These are phyloP conservation scores for Sebastes trivittatus DNA, from an alignment of 2,797 vertebrate genomes.

Conservation along the genomic window DNA sequence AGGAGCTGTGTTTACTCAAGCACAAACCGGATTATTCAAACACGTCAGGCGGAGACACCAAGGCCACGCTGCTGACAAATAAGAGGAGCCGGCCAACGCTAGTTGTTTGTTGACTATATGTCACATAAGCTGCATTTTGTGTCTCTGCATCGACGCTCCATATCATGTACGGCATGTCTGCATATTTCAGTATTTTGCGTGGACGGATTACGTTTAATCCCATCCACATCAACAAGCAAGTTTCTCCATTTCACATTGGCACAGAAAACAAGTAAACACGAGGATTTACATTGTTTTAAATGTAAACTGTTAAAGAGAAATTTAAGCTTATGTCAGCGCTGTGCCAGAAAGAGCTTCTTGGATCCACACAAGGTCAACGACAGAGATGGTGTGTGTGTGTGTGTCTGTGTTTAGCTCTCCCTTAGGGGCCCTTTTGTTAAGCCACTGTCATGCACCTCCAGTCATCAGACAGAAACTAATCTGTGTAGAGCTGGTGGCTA, in stretches of 20 bases:
- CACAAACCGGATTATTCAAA: conserved; percentile 69
- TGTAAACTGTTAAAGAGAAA: conserved; percentile 27
- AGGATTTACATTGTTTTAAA: conserved; percentile 27
- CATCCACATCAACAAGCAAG: neutral
- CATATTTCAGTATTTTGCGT: conserved; percentile 33
- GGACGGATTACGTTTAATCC: conserved; percentile 39
- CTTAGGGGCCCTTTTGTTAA: conserved; percentile 7
- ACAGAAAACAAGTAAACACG: conserved; percentile 11
- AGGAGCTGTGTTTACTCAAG: conserved; percentile 67
- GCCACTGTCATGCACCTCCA: conserved; percentile 25
- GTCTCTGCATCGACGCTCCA: conserved; percentile 10
- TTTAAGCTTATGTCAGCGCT: neutral
- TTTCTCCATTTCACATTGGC: conserved; percentile 18
- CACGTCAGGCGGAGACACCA: conserved; percentile 63
- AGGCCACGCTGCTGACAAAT: conserved; percentile 69
- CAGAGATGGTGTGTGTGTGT: conserved; percentile 25
- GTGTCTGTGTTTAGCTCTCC: conserved; percentile 16
- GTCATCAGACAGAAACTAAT: conserved; percentile 33
- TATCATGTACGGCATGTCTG: conserved; percentile 4
- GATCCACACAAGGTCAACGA: conserved; percentile 37
- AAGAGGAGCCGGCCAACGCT: conserved; percentile 39
- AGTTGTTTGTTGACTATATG: conserved; percentile 53
- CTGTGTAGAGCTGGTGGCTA: conserved; percentile 22
- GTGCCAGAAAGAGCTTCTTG: neutral
- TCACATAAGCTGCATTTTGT: conserved; percentile 48